Evolutionary conservation across 2,888 invertebrate genomes (phyloP), one percentile per base, ranked within the genome.

Genomic region (Synergus gifuensis): DNA sequence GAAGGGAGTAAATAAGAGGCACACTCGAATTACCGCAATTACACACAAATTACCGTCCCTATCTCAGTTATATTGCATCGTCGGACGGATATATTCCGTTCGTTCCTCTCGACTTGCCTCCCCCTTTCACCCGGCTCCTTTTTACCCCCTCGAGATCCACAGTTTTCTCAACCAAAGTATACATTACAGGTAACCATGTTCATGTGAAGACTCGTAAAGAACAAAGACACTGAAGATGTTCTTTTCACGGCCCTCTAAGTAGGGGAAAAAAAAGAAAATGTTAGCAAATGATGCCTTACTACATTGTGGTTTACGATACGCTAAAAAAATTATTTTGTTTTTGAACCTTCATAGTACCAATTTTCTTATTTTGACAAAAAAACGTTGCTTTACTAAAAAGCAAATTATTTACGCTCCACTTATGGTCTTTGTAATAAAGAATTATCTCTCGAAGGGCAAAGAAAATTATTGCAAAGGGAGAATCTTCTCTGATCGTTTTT

Each of bases 11-110:
- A 85, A 85, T 84, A 81, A 81, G 83, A 85, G 80, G 77, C 73
- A 82, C 83, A 85, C 83, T 82, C 83, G 84, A 85, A 85, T 85
- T 85, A 85, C 84, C 85, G 84, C 85, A 85, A 85, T 85, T 85
- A 85, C 85, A 83, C 84, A 85, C 85, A 85, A 85, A 85, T 85
- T 85, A 85, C 85, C 82, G 85, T 83, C 85, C 84, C 84, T 82
- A 83, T 84, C 84, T 85, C 85, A 82, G 82, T 85, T 85, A 85
- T 85, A 82, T 85, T 85, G 83, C 80, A 81, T 80, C 60, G 64
- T 79, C 78, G 77, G 73, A 78, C 78, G 77, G 77, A 67, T 69
- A 60, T 82, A 78, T 77, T 66, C 66, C 64, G 46, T 79, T 83
- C 76, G 78, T 81, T 79, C 79, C 62, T 62, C 60, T 62, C 60